These are phyloP conservation scores for Acronicta psi DNA, from an alignment of 2,888 invertebrate genomes.

Conservation along the genomic window DNA sequence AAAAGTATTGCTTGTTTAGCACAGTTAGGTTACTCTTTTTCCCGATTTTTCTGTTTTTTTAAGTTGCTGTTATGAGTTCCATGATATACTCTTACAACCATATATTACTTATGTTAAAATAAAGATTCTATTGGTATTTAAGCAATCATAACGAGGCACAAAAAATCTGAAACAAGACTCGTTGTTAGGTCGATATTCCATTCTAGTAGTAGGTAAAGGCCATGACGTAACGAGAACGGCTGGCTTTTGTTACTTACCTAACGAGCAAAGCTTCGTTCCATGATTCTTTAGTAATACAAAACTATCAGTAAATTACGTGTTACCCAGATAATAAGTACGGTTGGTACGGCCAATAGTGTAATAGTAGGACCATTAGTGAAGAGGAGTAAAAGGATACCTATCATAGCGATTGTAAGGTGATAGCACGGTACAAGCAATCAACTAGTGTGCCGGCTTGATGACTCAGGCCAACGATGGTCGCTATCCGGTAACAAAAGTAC, in stretches of 20 bases:
- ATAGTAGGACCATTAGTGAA: slow-evolving; percentile 6
- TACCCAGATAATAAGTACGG: slow-evolving; percentile 8
- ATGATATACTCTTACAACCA: no score
- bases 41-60: no score
- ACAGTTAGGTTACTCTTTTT: background rate
- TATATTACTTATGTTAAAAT: no score
- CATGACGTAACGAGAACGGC: background rate
- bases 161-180: background rate
- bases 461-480: slow-evolving; percentile 4
- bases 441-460: slow-evolving; percentile 29
- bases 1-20: slow-evolving; percentile 27
- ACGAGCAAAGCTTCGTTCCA: slow-evolving; percentile 2
- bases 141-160: background rate
- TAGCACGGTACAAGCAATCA: slow-evolving; percentile 33
- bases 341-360: slow-evolving; percentile 2
- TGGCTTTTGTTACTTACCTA: background rate
- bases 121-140: no score
- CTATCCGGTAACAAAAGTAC: slow-evolving; percentile 21
- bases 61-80: no score
- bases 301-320: slow-evolving; percentile 3
- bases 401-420: slow-evolving; percentile 14
- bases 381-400: slow-evolving; percentile 4
- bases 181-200: background rate
- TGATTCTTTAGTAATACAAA: slow-evolving; percentile 5
- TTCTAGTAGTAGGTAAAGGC: background rate